Base-by-base conservation (phyloP, 1,140 invertebrate genomes). In the Ectropis grisescens region DNA sequence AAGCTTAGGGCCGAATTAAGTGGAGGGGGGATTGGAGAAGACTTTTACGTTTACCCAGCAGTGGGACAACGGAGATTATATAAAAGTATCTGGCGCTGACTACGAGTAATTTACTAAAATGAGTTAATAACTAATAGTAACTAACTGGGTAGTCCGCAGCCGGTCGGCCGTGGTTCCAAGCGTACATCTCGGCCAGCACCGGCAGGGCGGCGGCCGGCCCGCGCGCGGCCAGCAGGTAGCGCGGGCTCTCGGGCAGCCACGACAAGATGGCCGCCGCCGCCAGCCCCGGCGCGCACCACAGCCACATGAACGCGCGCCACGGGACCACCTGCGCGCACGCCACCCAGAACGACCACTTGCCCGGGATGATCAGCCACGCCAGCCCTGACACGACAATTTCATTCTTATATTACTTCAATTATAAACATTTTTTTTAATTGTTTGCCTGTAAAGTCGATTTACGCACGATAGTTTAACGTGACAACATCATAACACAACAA, bases 181-280 rank as follows among this genome's bases (percentile, higher is more conserved):
- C 65, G 43, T 86, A 91, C 48, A 92, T 89, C 11, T 59, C 70
- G 13, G 78, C 75, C 2, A 93, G 60, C 0, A 89, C 82, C 0
- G 81, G 60, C 11, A 92, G 42, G 0, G 90, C 87, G 34, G 85
- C 82, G 0, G 87, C 76, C 1, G 82, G 71, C 28, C 84, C 84
- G 40, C 87, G 87, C 45, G 85, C 80, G 0, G 87, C 82, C 1
- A 91, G 64, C 13, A 91, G 65, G 58, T 88, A 94, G 48, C 91
- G 89, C 0, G 93, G 92, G 30, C 90, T 93, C 64, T 95, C 93
- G 0, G 89, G 89, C 22, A 88, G 75, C 13, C 80, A 57, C 2
- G 86, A 62, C 2, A 90, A 57, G 1, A 86, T 80, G 0, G 82
- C 2, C 0, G 84, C 78, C 0, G 85, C 82, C 0, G 85, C 11